phyloP scores from a whole-genome alignment of 2,797 vertebrate species.

The Dicrostonyx torquatus region DNA sequence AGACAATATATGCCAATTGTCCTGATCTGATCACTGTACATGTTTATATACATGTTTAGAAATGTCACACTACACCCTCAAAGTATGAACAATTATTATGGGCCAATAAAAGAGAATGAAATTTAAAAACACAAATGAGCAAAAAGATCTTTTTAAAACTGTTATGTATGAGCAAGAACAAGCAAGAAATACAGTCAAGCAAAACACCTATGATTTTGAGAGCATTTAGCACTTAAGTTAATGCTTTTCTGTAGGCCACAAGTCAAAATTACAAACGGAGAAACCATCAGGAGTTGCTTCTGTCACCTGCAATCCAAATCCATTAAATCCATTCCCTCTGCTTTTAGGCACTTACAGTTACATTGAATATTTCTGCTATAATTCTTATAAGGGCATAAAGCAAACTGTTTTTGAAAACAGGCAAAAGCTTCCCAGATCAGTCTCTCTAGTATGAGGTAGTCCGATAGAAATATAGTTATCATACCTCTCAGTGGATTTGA shows the following conservation, averaged over 20 bases:
- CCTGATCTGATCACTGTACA: not conserved
- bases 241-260: slow-evolving; percentile 24
- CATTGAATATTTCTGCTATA: slow-evolving; percentile 38
- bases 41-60: not conserved
- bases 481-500: not conserved
- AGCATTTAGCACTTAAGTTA: slow-evolving; percentile 57
- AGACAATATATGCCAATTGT: not conserved
- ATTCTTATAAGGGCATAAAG: slow-evolving; percentile 39
- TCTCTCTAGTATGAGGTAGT: not conserved
- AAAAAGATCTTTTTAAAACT: slow-evolving; percentile 25
- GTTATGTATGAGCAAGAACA: not conserved
- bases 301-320: slow-evolving; percentile 37
- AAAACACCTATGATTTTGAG: slow-evolving; percentile 32
- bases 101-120: not conserved
- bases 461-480: not conserved
- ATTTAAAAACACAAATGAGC: not conserved
- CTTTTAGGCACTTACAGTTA: slow-evolving; percentile 54
- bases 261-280: slow-evolving; percentile 54
- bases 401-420: slow-evolving; percentile 48
- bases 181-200: slow-evolving; percentile 18
- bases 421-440: not conserved
- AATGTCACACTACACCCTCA: not conserved
- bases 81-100: not conserved
- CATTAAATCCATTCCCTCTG: slow-evolving; percentile 46
- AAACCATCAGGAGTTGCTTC: slow-evolving; percentile 35